Evolutionary conservation across 1,140 invertebrate genomes (phyloP), one percentile per base, ranked within the genome.

Genomic region (Eciton burchellii): DNA sequence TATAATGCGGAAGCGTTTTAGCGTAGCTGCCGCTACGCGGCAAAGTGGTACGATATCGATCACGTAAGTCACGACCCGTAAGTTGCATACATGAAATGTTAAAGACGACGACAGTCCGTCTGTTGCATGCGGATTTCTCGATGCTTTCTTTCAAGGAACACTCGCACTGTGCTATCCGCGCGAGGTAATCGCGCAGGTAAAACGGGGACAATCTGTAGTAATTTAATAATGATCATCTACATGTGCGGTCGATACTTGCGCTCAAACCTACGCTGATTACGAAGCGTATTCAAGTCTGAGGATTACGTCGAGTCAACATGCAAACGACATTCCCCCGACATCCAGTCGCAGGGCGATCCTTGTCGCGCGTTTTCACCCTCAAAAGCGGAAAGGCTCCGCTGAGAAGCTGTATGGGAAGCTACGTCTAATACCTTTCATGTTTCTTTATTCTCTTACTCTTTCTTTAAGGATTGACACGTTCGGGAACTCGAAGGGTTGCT

Each of bases 31-130:
- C 35, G 77, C 54, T 19, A 49, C 57, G 52, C 83, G 43, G 54
- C n/a, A 62, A 83, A 83, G 49, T n/a, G 65, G 12, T 16, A 57
- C 54, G 63, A 49, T 82, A 85, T 85, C 29, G 84, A 85, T 66
- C 77, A 45, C 43, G 29, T 54, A 77, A 83, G 71, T 71, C 81
- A 60, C 47, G 65, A 47, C 60, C 68, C 26, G 57, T 57, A 65
- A 57, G 60, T 73, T 41, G 54, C 29, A 45, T 52, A 41, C 65
- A 86, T 85, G 49, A 85, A 84, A 85, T 63, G 59, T 84, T 84
- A 86, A 84, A 72, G 83, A 70, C 19, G 76, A 70, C 76, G 70
- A 63, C 82, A 72, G 60, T 71, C 82, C 11, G 21, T 72, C 52
- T 66, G 62, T 81, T 79, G 63, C 74, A 79, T 57, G 74, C 62